These are phyloP conservation scores for Myocastor coypus DNA, from an alignment of 2,113 vertebrate species.

Conservation along the genomic window DNA sequence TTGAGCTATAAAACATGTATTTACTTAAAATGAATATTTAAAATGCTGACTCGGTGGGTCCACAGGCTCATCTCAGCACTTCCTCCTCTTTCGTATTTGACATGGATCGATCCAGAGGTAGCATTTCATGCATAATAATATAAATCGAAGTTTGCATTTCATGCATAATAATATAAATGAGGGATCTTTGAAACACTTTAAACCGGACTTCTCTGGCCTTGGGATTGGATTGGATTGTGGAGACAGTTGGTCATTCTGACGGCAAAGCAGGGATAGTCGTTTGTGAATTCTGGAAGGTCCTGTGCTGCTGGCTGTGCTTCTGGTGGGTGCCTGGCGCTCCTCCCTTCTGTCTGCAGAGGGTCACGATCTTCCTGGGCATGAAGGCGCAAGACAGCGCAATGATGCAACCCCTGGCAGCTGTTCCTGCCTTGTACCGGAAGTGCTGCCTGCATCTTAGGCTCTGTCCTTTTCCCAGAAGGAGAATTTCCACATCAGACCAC, in stretches of 20 bases:
- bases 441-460: neutral
- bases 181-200: neutral
- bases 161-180: accelerated
- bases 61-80: accelerated
- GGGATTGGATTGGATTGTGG: accelerated
- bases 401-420: neutral
- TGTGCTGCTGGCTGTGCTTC: too few relatives aligned
- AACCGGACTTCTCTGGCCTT: neutral
- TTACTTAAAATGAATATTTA: too few relatives aligned
- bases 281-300: neutral
- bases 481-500: conserved; percentile 79
- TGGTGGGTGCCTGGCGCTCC: neutral
- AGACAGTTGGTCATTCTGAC: accelerated
- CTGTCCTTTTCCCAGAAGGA: conserved; percentile 4
- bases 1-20: neutral
- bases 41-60: accelerated
- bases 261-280: neutral
- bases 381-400: neutral
- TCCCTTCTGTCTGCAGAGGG: neutral
- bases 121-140: too few relatives aligned
- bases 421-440: neutral
- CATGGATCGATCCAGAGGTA: neutral
- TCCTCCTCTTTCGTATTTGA: neutral
- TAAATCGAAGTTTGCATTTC: accelerated
- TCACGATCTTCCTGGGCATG: neutral